Base-by-base conservation (phyloP, 2,888 invertebrate genomes). In the Stenoptilia bipunctidactyla region DNA sequence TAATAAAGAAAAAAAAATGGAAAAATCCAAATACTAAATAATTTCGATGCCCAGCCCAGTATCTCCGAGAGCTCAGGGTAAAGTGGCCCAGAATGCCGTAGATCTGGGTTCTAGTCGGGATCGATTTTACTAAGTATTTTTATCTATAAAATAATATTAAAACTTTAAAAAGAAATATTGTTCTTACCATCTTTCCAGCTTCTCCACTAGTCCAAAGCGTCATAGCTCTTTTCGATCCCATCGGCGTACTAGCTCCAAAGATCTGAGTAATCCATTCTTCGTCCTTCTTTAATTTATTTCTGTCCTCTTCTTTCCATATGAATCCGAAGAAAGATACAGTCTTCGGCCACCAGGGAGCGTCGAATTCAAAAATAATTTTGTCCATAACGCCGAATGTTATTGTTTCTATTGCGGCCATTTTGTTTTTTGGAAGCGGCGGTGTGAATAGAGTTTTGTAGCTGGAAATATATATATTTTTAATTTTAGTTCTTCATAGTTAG, bases 331-430 rank as follows among this genome's bases (percentile, higher is more conserved):
- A 43, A 1, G 15, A 1, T 1, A 8, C n/a, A 27, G 68, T 20
- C 15, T 13, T 57, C 1, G 76, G 69, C 90, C 91, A 91, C 88
- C 91, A 91, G 9, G 75, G 72, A 4, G 71, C 55, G 0, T 87
- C 74, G 61, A 89, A 92, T 40, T 85, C 73, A 1, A 92, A 51
- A 42, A 87, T 86, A 30, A 92, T 85, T 69, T 92, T 92, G 45
- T 87, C 85, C 1, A 90, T 87, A 2, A 84, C 82, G 1, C 91
- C 92, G 50, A 89, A 86, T 0, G 86, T 85, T 39, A 90, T 57
- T 37, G 73, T 74, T 66, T 87, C 55, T 38, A 90, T 89, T 4
- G 85, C 83, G 15, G 66, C 66, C 1, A 72, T 53, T 63, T 90
- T 90, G 6, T 55, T 53, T 8, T 57, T 45, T 15, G 66, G 52